A percentile compares a stretch with the other conserved stretches of the same genome.
Evolutionary conservation across 2,888 invertebrate genomes (phyloP).

Genomic region (Drosophila tanythrix): DNA sequence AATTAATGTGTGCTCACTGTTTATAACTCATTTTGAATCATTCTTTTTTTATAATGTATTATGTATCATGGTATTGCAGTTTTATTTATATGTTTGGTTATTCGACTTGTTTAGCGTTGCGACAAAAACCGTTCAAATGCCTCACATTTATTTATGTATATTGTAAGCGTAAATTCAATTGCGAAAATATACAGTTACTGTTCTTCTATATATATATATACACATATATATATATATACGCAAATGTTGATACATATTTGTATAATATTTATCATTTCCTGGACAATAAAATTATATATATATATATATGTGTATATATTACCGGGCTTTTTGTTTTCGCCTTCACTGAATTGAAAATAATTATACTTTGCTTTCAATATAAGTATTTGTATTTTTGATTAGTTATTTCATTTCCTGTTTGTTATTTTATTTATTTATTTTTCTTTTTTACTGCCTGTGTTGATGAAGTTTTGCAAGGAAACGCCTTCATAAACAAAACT

Average conservation of each 20-base stretch:
- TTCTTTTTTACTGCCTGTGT: conserved; percentile 11
- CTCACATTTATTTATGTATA: conserved; percentile 56
- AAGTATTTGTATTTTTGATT: conserved; percentile 54
- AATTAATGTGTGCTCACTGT: conserved; percentile 67
- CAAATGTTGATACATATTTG: conserved; percentile 37
- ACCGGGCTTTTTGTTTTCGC: conserved; percentile 40
- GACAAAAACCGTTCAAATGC: conserved; percentile 54
- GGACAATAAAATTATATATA: conserved; percentile 58
- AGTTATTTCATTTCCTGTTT: conserved; percentile 53
- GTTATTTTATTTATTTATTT: not conserved
- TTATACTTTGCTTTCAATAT: conserved; percentile 58
- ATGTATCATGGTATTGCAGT: conserved; percentile 63
- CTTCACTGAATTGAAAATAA: conserved; percentile 61
- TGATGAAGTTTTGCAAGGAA: conserved; percentile 17
- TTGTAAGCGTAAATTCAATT: conserved; percentile 76
- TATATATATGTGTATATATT: conserved; percentile 43
- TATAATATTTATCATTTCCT: conserved; percentile 39
- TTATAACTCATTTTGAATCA: conserved; percentile 58
- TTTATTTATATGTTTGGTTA: conserved; percentile 51
- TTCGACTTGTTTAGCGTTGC: conserved; percentile 60
- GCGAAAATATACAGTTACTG: conserved; percentile 77
- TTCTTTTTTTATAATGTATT: conserved; percentile 26
- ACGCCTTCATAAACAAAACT: conserved; percentile 17
- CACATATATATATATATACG: conserved; percentile 35
- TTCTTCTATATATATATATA: conserved; percentile 44